phyloP scores from a whole-genome alignment of 2,797 vertebrate species.

The Esox lucius region DNA sequence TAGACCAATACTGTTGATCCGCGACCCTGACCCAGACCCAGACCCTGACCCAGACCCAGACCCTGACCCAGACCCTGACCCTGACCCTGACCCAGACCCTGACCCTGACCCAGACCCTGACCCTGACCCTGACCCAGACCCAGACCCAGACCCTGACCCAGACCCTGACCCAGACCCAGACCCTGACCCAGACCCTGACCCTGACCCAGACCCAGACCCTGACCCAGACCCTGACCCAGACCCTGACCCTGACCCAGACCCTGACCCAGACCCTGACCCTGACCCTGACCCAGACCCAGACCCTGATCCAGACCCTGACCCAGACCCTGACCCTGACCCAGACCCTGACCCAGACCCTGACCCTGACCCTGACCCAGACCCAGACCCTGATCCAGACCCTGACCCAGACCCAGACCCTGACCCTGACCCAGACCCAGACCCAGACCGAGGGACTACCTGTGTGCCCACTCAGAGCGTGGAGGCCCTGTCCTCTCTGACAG shows the following conservation, averaged over 20 bases:
- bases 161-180: neutral
- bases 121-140: neutral
- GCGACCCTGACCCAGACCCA: neutral
- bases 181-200: neutral
- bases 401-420: too few relatives aligned
- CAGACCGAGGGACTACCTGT: conserved; percentile 77
- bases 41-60: neutral
- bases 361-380: neutral
- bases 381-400: too few relatives aligned
- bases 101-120: neutral
- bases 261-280: neutral
- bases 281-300: neutral
- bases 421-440: neutral
- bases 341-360: neutral
- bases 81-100: neutral
- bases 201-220: neutral
- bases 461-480: conserved; percentile 96
- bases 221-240: neutral
- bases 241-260: neutral
- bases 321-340: neutral
- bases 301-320: neutral
- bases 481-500: conserved; percentile 94
- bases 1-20: too few relatives aligned
- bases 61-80: neutral
- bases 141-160: neutral